Base-by-base conservation (phyloP, 2,888 invertebrate species). In the Acanthococcus lagerstroemiae region DNA sequence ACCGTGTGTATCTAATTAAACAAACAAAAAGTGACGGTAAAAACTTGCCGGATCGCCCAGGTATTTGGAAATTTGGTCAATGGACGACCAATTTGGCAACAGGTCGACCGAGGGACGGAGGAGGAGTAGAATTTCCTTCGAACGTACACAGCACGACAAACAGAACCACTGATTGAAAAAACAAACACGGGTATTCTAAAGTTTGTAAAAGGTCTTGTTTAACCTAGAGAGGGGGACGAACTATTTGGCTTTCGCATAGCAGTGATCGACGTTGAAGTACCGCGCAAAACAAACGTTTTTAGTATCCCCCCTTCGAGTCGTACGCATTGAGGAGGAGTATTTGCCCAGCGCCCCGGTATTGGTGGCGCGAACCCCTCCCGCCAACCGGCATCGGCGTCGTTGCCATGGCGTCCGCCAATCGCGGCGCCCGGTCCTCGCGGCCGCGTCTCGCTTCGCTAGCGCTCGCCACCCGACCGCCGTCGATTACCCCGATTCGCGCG, bases 121-220 rank as follows among this genome's bases (percentile, higher is more conserved):
- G 48, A 46, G 57, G 25, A 19, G 21, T 44, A 55, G 24, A 63
- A 63, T 63, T 63, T 52, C 52, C 63, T 63, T 52, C 58, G 58
- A 58, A 63, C 63, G 54, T 60, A 54, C 54, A 63, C 63, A 54
- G 50, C 60, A 58, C 61, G 65, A 66, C 68, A 68, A 63, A 68
- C 65, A 65, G 78, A 69, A 68, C 67, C 78, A 78, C 78, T 78
- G 78, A 79, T 80, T 79, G 79, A 78, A 79, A 80, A 79, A 79
- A 78, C 79, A 80, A 80, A 79, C 79, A 80, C 69, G 67, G 69
- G 54, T 56, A 68, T 68, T 67, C 55, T 58, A 66, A 66, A 67
- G 67, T 66, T 57, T 67, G 67, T 57, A 60, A 63, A 55, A 50
- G 55, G 61, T 54, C 69, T 70, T 72, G 72, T 71, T 72, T 72